Evolutionary conservation across 2,888 invertebrate genomes (phyloP).

Genomic region (Tholera decimalis): DNA sequence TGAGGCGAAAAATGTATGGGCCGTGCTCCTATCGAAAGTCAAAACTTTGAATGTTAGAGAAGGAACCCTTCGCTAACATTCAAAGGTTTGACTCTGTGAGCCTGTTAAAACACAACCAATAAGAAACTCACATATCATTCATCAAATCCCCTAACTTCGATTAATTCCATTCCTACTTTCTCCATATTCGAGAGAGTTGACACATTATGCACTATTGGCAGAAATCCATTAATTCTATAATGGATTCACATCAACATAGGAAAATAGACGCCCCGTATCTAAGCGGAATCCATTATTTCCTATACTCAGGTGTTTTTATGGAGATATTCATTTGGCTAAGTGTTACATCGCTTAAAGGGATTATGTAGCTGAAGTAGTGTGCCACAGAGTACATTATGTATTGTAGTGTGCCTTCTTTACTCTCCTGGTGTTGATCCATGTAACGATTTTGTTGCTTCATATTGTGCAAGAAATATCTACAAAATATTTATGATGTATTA

Average conservation of each 20-base stretch:
- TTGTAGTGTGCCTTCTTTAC: no score
- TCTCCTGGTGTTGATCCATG: not conserved
- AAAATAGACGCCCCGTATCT: conserved; percentile 5
- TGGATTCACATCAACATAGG: conserved; percentile 6
- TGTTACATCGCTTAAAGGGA: conserved; percentile 7
- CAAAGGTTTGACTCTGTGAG: not conserved
- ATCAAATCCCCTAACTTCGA: not conserved
- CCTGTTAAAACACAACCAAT: not conserved
- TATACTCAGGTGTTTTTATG: conserved; percentile 24
- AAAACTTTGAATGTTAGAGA: no score
- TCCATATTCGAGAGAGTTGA: not conserved
- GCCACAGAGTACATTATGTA: not conserved
- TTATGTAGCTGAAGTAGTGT: not conserved
- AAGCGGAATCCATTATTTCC: conserved; percentile 24
- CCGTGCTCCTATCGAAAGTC: no score
- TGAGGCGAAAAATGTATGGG: not conserved
- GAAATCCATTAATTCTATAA: conserved; percentile 27
- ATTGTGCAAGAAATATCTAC: not conserved
- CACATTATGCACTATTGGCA: conserved; percentile 9
- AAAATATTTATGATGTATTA: no score
- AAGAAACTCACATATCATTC: not conserved
- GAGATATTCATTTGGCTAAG: conserved; percentile 33
- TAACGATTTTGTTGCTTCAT: not conserved
- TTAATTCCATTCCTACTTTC: not conserved
- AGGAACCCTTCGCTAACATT: no score